These are phyloP conservation scores for Hirtodrosophila trivittata DNA, from an alignment of 2,888 invertebrate species.

Conservation along the genomic window DNA sequence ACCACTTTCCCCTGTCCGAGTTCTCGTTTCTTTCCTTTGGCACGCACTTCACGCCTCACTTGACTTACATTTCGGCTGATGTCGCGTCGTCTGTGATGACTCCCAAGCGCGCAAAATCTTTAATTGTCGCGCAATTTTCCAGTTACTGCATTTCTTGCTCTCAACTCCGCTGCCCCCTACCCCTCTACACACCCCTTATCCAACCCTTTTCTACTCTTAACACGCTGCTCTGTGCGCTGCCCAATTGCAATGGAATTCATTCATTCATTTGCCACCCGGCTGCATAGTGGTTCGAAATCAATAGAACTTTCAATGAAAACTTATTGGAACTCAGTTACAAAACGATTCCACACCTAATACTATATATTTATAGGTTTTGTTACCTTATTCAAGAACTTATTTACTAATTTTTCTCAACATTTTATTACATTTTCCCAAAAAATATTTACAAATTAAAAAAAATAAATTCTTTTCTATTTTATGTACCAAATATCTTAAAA, in stretches of 20 bases:
- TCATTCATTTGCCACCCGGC: conserved; percentile 58
- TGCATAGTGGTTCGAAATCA: conserved; percentile 45
- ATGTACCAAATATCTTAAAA: no score
- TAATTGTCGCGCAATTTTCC: conserved; percentile 80
- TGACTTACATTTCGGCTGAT: conserved; percentile 68
- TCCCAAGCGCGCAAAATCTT: conserved; percentile 68
- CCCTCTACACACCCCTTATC: conserved; percentile 11
- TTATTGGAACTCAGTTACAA: not conserved
- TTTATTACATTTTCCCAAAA: no score
- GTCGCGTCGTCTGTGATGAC: conserved; percentile 19
- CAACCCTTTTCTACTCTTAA: conserved; percentile 1
- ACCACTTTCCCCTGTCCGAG: conserved; percentile 8
- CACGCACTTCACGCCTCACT: conserved; percentile 74
- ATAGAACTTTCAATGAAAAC: not conserved
- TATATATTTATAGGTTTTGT: no score
- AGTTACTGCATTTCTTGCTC: conserved; percentile 73
- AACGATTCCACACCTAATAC: no score
- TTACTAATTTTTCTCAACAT: no score
- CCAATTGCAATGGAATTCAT: conserved; percentile 68
- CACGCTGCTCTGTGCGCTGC: conserved; percentile 21
- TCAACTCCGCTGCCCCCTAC: conserved; percentile 16
- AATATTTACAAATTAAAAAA: no score
- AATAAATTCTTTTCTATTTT: no score
- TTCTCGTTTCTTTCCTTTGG: conserved; percentile 29
- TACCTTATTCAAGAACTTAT: no score